A percentile compares a stretch with the other conserved stretches of the same genome.
phyloP scores from a whole-genome alignment of 2,113 vertebrate genomes.

The Halichoerus grypus region DNA sequence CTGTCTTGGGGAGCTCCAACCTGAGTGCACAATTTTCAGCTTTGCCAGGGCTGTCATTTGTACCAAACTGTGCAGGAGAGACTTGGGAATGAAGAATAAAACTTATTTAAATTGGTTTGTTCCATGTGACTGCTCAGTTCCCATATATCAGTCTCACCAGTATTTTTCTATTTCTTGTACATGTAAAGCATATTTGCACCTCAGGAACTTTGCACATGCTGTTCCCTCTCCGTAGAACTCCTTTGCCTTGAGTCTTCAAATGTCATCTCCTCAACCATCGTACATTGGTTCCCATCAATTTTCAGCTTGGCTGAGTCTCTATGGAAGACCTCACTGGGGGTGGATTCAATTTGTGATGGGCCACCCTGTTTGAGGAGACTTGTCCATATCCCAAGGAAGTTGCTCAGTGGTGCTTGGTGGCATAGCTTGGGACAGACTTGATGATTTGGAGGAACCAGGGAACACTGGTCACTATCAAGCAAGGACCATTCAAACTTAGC shows the following conservation, averaged over 20 bases:
- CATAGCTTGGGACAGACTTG: neutral
- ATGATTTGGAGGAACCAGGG: neutral
- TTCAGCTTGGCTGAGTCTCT: neutral
- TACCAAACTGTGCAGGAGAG: neutral
- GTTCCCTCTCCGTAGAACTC: neutral
- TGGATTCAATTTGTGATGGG: neutral
- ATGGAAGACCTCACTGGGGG: neutral
- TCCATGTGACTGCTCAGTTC: neutral
- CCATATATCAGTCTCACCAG: neutral
- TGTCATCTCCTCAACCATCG: neutral
- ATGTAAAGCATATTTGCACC: neutral
- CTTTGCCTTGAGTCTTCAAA: neutral
- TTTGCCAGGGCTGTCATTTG: neutral
- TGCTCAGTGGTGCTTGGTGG: neutral
- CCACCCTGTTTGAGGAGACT: neutral
- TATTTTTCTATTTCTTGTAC: neutral
- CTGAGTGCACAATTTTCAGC: neutral
- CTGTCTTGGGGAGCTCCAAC: neutral
- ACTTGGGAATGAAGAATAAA: neutral
- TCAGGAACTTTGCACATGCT: neutral
- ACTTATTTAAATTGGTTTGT: neutral
- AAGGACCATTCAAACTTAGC: neutral
- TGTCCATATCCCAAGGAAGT: neutral
- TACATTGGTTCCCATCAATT: neutral
- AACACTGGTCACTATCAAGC: neutral